Evolutionary conservation across 2,888 invertebrate species (phyloP).

Genomic region (Luffia ferchaultella): DNA sequence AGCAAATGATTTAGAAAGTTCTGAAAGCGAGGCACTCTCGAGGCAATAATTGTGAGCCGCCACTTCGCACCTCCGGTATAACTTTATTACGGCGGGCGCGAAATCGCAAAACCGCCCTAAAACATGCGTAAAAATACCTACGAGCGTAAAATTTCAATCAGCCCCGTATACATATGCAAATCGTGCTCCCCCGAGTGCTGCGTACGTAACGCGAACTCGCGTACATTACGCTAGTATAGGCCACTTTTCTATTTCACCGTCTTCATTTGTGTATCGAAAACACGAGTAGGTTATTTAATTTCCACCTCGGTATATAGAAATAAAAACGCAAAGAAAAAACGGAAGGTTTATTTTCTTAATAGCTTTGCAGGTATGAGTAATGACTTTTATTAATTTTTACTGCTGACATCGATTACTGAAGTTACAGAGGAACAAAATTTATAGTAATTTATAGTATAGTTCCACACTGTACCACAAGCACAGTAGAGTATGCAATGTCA

Average conservation of each 20-base stretch:
- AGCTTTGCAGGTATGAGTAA: too few species aligned
- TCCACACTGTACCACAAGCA: too few species aligned
- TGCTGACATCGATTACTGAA: too few species aligned
- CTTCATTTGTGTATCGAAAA: background rate
- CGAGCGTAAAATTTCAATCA: slow-evolving; percentile 60
- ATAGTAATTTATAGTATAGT: too few species aligned
- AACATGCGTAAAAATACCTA: slow-evolving; percentile 53
- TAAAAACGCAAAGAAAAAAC: too few species aligned
- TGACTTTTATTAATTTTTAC: too few species aligned
- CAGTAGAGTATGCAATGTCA: too few species aligned
- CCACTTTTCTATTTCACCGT: background rate
- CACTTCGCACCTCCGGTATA: slow-evolving; percentile 13
- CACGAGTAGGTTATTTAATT: too few species aligned
- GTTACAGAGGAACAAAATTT: too few species aligned
- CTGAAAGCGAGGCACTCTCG: background rate
- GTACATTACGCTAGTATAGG: background rate
- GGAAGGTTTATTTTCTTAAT: too few species aligned
- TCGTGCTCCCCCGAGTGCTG: slow-evolving; percentile 17
- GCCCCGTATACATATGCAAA: slow-evolving; percentile 55
- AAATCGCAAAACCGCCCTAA: slow-evolving; percentile 37
- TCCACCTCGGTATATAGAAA: too few species aligned
- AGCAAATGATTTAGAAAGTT: background rate
- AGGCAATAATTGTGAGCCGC: background rate
- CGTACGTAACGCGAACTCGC: background rate
- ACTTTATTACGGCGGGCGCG: slow-evolving; percentile 37